Evolutionary conservation across 1,140 invertebrate species (phyloP).

Genomic region (Drosophila fuyamai): DNA sequence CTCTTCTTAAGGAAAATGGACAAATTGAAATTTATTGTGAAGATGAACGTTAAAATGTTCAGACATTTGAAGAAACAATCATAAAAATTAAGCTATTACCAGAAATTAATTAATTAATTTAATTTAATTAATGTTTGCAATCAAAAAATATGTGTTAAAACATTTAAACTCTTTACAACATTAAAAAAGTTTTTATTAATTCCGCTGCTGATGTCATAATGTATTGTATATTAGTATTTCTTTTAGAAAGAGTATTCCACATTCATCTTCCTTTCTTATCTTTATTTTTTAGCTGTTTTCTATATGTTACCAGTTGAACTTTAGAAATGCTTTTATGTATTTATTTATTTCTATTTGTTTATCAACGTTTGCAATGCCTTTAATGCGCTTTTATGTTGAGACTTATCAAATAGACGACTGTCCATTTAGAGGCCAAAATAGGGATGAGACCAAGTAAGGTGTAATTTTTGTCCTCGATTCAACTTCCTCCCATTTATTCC

Average conservation of each 20-base stretch:
- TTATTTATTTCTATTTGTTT: conserved; percentile 62
- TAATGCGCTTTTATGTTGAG: conserved; percentile 52
- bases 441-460: conserved; percentile 10
- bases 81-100: not conserved
- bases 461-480: not conserved
- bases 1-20: conserved; percentile 3
- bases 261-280: not conserved
- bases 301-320: conserved; percentile 24
- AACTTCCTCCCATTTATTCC: not conserved
- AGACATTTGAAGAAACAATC: not conserved
- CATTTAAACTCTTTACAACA: too few relatives aligned
- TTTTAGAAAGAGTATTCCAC: not conserved
- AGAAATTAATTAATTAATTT: not conserved
- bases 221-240: too few relatives aligned
- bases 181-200: not conserved
- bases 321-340: conserved; percentile 51
- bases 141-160: too few relatives aligned
- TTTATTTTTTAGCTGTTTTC: not conserved
- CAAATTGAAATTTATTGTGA: conserved; percentile 16
- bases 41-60: not conserved
- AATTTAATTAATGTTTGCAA: too few relatives aligned
- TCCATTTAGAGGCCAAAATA: conserved; percentile 47
- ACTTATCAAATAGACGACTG: conserved; percentile 33
- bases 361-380: conserved; percentile 42
- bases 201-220: not conserved